Conservation (phyloP, 2,797 vertebrate species). For the Sparidentex hasta region DNA sequence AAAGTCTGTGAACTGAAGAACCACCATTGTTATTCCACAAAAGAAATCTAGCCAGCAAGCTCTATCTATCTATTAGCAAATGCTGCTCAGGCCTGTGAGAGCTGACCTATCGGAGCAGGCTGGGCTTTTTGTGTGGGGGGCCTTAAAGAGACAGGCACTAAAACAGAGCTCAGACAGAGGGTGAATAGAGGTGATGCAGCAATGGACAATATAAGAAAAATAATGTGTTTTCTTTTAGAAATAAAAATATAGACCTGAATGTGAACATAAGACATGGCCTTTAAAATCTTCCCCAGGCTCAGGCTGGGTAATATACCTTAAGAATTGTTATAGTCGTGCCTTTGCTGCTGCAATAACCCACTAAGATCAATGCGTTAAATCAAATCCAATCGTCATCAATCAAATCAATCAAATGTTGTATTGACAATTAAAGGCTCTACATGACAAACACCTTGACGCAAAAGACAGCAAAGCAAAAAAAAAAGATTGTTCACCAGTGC, state of each 20-base stretch:
- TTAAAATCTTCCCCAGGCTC: not conserved
- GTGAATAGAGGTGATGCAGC: too few species aligned
- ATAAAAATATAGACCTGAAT: too few species aligned
- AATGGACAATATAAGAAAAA: too few species aligned
- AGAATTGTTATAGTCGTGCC: not conserved
- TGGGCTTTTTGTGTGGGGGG: too few species aligned
- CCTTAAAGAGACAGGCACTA: too few species aligned
- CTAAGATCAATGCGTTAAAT: conserved; percentile 32
- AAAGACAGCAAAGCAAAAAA: not conserved
- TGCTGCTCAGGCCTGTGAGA: too few species aligned
- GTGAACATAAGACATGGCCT: too few species aligned
- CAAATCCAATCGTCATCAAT: conserved; percentile 3
- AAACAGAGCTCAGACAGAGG: too few species aligned
- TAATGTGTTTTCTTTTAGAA: too few species aligned
- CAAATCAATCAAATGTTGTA: conserved; percentile 10
- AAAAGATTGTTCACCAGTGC: conserved; percentile 5
- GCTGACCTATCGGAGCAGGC: too few species aligned
- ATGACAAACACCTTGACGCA: not conserved
- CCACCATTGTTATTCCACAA: not conserved
- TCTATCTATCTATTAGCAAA: not conserved
- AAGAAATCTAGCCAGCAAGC: not conserved
- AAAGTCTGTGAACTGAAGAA: conserved; percentile 10
- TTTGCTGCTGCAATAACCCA: conserved; percentile 10
- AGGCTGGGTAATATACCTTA: not conserved
- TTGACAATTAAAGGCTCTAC: conserved; percentile 29